Evolutionary conservation across 1,140 invertebrate genomes (phyloP), one percentile per base, ranked within the genome.

Genomic region (Drosophila grimshawi): DNA sequence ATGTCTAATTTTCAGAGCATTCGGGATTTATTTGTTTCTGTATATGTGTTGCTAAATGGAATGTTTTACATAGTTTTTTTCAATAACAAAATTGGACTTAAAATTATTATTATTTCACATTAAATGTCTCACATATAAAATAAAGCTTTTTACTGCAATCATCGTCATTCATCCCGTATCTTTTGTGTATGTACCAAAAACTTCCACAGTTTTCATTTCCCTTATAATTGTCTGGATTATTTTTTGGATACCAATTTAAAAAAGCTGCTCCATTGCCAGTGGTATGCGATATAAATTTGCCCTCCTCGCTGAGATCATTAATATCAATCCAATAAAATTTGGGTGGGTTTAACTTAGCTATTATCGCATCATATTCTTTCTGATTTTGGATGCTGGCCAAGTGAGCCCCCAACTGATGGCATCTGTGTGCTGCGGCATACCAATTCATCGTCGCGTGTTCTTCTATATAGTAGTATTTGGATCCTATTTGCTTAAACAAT

Each of bases 241-340:
- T 0, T 19, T 19, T 1, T 5, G 5, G 5, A 37, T 5, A 11
- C 62, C 62, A 64, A 3, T 35, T 64, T 3, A 64, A 11, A 35
- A 43, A 64, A 7, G n/a, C 2, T n/a, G 62, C 62, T 29, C 3
- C 1, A 19, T 8, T 8, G 2, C 62, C 39, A 1, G 49, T 55
- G 5, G 62, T 64, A n/a, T 53, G n/a, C 3, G 62, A 64, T 3
- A 45, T 3, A 10, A n/a, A 64, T 4, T 27, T 2, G 5, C 62
- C 62, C 5, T 64, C 62, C 19, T 55, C 1, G 19, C 5, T 45
- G 30, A 64, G 37, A 30, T 64, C 62, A 33, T 64, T 64, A 2
- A 64, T 27, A 11, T 64, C 62, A n/a, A 43, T 64, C 62, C 62
- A 64, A 55, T 35, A 56, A 5, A 1, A 0, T 0, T n/a, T 8